These are phyloP conservation scores for Anhinga rufa DNA, from an alignment of 2,113 vertebrate genomes.

Conservation along the genomic window DNA sequence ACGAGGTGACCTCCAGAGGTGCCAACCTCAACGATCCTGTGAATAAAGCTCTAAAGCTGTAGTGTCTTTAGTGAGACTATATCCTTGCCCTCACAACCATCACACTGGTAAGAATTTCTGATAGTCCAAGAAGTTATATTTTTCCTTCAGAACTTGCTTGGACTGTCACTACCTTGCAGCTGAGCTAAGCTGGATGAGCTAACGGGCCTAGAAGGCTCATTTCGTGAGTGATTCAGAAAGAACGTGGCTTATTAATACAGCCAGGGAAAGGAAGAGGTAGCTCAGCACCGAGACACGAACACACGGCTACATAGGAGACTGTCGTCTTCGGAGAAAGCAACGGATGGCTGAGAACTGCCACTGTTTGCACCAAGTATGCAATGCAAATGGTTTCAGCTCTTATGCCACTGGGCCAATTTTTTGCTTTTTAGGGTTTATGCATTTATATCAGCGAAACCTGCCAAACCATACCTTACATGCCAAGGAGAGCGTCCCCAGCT, in stretches of 20 bases:
- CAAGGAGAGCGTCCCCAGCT: background rate
- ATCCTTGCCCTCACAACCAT: background rate
- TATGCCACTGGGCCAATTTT: background rate
- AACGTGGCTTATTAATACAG: background rate
- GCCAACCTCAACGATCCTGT: background rate
- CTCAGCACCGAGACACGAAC: background rate
- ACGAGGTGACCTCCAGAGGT: background rate
- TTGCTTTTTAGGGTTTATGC: background rate
- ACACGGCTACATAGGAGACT: rapidly evolving
- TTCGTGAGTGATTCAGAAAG: rapidly evolving
- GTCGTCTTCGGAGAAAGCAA: background rate
- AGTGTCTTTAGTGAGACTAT: background rate
- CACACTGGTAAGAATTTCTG: background rate
- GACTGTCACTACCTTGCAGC: background rate
- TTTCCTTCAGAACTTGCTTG: background rate
- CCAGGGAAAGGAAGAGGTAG: background rate
- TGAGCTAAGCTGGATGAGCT: background rate
- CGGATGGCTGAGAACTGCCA: background rate
- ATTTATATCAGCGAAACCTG: background rate
- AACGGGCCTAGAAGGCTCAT: background rate
- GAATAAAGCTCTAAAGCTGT: background rate
- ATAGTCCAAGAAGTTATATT: background rate
- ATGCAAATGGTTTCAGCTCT: background rate
- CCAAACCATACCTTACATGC: background rate
- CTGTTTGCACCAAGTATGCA: background rate